Evolutionary conservation across 2,888 invertebrate species (phyloP), one percentile per base, ranked within the genome.

Genomic region (Drosophila vallismaia): DNA sequence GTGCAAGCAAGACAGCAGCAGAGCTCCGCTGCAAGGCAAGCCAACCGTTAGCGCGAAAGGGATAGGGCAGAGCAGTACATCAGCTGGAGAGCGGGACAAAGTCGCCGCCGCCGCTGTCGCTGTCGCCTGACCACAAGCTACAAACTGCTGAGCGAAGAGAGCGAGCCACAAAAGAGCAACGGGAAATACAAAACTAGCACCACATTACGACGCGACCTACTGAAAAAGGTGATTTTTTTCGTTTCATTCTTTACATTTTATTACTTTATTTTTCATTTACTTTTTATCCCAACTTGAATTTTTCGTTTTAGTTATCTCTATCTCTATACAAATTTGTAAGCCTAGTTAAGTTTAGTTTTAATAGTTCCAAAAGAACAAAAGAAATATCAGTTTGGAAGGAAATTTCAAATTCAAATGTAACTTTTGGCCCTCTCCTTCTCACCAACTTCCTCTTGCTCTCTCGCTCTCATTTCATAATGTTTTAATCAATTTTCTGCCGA

Each of bases 151-250:
- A 19, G 1, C 19, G 19, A 6, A 40, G 42, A 42, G 42, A 19
- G 40, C 12, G 71, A 59, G 38, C 51, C 10, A 51, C 28, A 44
- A n/a, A 28, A 28, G 48, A 48, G 51, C n/a, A 38, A 51, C 19
- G 26, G 44, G 38, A 36, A 6, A 36, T 36, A 57, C 14, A 52
- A 28, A 48, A 42, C 24, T 28, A 59, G 42, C 42, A 77, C 68
- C 81, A 74, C 63, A 73, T 69, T 71, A 67, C 72, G 80, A 74
- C 79, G 80, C 83, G 83, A 86, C 84, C 86, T 86, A 81, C 86
- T 86, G 72, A 36, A 36, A 73, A 85, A 86, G 81, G 86, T 86
- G 86, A 86, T 78, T 77, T 83, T 79, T 68, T 79, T 62, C 48
- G 55, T 74, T 79, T 51, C 66, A 68, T 78, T 78, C 29, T 29